Percentiles rank a stretch among this genome's conserved stretches.
phyloP scores from a whole-genome alignment of 2,797 vertebrate species.

The Hippopotamyrus pictus region DNA sequence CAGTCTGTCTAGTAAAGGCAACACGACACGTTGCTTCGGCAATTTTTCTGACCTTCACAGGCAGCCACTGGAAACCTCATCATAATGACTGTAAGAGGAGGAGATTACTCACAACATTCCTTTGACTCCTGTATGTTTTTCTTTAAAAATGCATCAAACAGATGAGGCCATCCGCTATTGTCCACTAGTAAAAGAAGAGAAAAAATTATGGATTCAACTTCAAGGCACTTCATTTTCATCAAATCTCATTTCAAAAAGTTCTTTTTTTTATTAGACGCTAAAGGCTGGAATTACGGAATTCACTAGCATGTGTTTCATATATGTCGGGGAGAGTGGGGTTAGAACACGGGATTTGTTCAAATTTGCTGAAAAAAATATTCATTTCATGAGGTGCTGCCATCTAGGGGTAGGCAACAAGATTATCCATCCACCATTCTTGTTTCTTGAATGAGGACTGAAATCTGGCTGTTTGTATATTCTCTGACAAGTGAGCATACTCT shows the following conservation, averaged over 20 bases:
- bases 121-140: conserved; percentile 40
- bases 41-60: neutral
- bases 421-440: neutral
- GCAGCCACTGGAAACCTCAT: neutral
- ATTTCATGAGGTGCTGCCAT: neutral
- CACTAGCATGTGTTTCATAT: neutral
- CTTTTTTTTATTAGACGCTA: neutral
- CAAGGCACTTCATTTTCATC: neutral
- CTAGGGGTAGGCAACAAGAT: neutral
- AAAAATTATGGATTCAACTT: neutral
- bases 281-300: neutral
- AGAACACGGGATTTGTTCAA: neutral
- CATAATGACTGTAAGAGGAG: neutral
- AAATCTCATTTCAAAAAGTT: neutral
- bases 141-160: conserved; percentile 47
- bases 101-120: conserved; percentile 41
- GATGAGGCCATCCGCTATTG: conserved; percentile 52
- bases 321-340: neutral
- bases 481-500: neutral
- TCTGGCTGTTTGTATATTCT: neutral
- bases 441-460: neutral
- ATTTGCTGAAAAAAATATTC: neutral
- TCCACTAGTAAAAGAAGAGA: conserved; percentile 41
- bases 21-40: neutral
- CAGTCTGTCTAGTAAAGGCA: neutral